Evolutionary conservation across 2,113 vertebrate genomes (phyloP), one percentile per base, ranked within the genome.

Genomic region (Rhinolophus sinicus): DNA sequence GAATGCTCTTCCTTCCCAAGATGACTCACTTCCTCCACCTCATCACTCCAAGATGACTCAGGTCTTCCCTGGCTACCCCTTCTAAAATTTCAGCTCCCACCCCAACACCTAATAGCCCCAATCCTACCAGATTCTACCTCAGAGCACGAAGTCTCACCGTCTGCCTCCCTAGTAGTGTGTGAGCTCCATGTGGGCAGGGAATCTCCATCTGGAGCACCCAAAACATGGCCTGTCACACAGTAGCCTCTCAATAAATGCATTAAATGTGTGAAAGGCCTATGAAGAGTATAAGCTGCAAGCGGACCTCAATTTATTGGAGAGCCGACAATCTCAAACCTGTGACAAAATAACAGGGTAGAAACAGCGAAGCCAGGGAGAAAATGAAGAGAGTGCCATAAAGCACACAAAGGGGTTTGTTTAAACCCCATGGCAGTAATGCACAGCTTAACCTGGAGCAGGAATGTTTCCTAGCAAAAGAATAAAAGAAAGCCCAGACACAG

Each of bases 331-430:
- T 94, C 78, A 78, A 94, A 84, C 64, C 52, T 58, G 52, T 19
- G 65, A 76, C 67, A 91, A 47, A 88, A 56, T 73, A 69, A 58
- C 35, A 76, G 35, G 62, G 58, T 77, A 67, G 33, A 93, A 93
- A 93, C 3, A 94, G 86, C 88, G 94, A 85, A 93, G 60, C 35
- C 93, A 87, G 19, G 54, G 69, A 76, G 60, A 95, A 88, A 87
- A 95, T 3, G 19, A 40, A 30, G 77, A n/a, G 73, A 76, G 50
- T 26, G 3, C 33, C 58, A 54, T 26, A 14, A 33, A 8, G n/a
- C 11, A 16, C 82, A 70, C 56, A 75, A 93, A 88, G 40, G 70
- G 70, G 73, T 67, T 62, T n/a, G 8, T 35, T 87, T 64, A 78
- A 89, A 54, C 11, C 10, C 15, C 0, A 33, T 11, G 22, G 89